Evolutionary conservation across 2,888 invertebrate genomes (phyloP).

Genomic region (Agrotis puta): DNA sequence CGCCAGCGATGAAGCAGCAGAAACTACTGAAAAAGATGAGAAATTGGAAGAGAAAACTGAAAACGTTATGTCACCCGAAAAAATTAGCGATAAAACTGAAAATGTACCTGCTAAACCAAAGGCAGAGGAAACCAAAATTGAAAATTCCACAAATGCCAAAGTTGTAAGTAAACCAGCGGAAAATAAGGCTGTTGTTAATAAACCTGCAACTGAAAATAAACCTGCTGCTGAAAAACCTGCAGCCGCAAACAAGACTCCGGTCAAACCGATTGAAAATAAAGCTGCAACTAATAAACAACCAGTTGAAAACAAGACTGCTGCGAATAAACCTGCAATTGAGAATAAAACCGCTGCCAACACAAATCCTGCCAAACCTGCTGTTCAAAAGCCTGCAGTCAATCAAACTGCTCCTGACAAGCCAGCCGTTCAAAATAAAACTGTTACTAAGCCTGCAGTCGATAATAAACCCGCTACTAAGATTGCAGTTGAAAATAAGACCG

Average conservation of each 20-base stretch:
- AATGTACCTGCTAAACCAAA: slow-evolving; percentile 27
- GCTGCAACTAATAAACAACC: slow-evolving; percentile 1
- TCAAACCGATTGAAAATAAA: slow-evolving; percentile 20
- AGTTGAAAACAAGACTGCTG: slow-evolving; percentile 9
- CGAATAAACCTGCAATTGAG: slow-evolving; percentile 9
- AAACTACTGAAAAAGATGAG: slow-evolving; percentile 25
- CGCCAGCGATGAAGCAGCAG: slow-evolving; percentile 20
- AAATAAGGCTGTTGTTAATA: slow-evolving; percentile 15
- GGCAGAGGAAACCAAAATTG: slow-evolving; percentile 14
- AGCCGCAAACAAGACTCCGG: not conserved
- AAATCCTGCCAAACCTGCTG: not conserved
- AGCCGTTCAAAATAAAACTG: slow-evolving; percentile 10
- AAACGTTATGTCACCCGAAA: not conserved
- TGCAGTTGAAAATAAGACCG: slow-evolving; percentile 9
- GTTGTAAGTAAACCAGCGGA: slow-evolving; percentile 16
- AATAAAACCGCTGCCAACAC: slow-evolving; percentile 3
- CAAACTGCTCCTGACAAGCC: slow-evolving; percentile 5
- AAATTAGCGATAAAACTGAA: slow-evolving; percentile 29
- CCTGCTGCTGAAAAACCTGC: not conserved
- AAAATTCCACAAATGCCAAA: slow-evolving; percentile 4
- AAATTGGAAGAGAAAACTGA: slow-evolving; percentile 24
- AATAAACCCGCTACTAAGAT: slow-evolving; percentile 8
- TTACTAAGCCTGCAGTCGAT: not conserved
- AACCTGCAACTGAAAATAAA: slow-evolving; percentile 28
- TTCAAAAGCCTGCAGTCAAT: slow-evolving; percentile 5